Conservation (phyloP, 1,140 invertebrate species). For the Pachypsylla venusta region DNA sequence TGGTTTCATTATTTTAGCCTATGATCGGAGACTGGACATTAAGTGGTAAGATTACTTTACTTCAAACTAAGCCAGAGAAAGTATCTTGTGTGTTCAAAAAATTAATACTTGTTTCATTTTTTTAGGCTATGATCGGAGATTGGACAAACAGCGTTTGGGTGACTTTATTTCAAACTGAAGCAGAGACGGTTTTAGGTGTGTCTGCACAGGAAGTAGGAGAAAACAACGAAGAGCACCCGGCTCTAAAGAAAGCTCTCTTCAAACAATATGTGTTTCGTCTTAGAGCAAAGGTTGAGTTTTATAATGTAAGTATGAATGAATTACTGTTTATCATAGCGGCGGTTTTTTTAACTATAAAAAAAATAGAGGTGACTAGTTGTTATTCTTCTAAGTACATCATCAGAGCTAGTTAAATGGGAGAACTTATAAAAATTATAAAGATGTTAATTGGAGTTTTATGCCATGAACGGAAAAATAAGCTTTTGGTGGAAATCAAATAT, state of each 20-base stretch:
- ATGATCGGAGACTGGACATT: conserved; percentile 66
- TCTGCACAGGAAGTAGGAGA: conserved; percentile 62
- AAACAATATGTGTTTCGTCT: conserved; percentile 66
- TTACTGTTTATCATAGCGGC: no score
- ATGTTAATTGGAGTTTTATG: neutral
- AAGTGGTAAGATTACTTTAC: conserved; percentile 75
- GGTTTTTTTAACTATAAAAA: no score
- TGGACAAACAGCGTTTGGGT: conserved; percentile 66
- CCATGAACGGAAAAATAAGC: no score
- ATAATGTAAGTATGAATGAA: conserved; percentile 48
- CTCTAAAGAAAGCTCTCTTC: conserved; percentile 60
- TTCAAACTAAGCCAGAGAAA: conserved; percentile 75
- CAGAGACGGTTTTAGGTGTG: conserved; percentile 61
- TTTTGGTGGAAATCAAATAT: no score
- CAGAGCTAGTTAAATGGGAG: neutral
- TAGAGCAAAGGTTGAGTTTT: conserved; percentile 74
- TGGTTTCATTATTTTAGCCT: no score
- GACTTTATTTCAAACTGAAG: conserved; percentile 76
- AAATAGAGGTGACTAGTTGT: neutral
- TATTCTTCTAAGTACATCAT: neutral
- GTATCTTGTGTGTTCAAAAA: conserved; percentile 56
- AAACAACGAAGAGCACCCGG: conserved; percentile 43
- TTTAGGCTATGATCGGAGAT: conserved; percentile 63
- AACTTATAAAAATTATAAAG: neutral
- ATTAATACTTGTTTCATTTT: conserved; percentile 27